Evolutionary conservation across 2,113 vertebrate species (phyloP).

Genomic region (Caretta caretta): DNA sequence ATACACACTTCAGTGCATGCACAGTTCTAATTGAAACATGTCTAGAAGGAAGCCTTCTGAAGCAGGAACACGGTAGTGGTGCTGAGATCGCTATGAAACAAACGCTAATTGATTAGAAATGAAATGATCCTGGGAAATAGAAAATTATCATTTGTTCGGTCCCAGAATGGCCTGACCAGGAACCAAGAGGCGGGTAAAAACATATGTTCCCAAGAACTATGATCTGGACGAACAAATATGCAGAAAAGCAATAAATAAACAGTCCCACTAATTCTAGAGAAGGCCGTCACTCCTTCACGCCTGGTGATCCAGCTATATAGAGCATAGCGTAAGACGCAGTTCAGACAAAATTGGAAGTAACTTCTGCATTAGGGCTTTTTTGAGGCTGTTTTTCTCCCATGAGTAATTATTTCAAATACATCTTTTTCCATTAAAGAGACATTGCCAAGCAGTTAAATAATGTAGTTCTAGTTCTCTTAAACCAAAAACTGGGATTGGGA

Average conservation of each 20-base stretch:
- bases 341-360: conserved; percentile 9
- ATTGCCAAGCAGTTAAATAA: neutral
- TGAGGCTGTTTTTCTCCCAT: conserved; percentile 5
- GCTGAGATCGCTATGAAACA: accelerated
- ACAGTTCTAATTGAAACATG: accelerated
- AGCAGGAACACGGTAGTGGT: accelerated
- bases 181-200: neutral
- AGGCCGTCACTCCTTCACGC: neutral
- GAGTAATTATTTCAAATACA: conserved; percentile 44
- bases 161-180: neutral
- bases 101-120: neutral
- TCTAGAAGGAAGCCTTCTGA: neutral
- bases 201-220: neutral
- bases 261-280: accelerated
- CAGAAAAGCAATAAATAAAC: neutral
- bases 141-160: neutral
- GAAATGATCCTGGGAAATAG: neutral
- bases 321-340: neutral
- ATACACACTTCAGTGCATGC: neutral
- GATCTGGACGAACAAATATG: neutral
- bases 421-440: conserved; percentile 30
- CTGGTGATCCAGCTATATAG: accelerated
- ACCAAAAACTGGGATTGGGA: neutral
- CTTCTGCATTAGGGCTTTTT: conserved; percentile 10
- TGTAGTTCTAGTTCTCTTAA: neutral